Base-by-base conservation (phyloP, 2,113 vertebrate species). In the Geococcyx californianus region DNA sequence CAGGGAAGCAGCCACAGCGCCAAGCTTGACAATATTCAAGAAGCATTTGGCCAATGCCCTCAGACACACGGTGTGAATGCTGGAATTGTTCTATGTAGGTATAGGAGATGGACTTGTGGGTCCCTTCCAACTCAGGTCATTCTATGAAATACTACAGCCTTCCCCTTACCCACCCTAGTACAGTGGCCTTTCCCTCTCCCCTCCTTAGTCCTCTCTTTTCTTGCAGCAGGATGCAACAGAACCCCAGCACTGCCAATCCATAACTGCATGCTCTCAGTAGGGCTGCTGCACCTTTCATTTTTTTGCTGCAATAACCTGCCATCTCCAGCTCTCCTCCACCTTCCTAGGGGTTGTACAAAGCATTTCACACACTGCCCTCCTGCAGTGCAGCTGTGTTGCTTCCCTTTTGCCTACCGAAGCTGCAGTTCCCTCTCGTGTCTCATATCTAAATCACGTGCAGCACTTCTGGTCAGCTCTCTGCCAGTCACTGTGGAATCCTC, bases 111-210 rank as follows among this genome's bases (percentile, higher is more conserved):
- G 40, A 42, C 40, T 42, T 42, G 40, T 42, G 40, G 40, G 40
- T 42, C 40, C 40, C 40, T 42, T 42, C 40, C 40, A 42, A 42
- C 40, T 42, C 40, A 42, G 40, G 40, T 42, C 40, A 42, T 42
- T 42, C 40, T 42, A 42, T 42, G 40, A 23, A 36, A 17, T 13
- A 13, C 6, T 9, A 13, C 38, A 69, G 40, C 58, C 45, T 24
- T 49, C 7, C 31, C 11, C 34, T 74, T 21, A 29, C 10, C 29
- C 42, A 4, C 10, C 13, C 45, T 45, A 47, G 47, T 19, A 52
- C 0, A 0, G n/a, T 25, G 56, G 36, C 33, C 36, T 49, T 67
- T 52, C 44, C 66, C 34, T 79, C 6, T 59, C 3, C 54, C 23
- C 19, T 73, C 42, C 44, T 28, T 14, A 47, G 19, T 8, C 18